Conservation (phyloP, 2,888 invertebrate species). For the Pammene aurita region DNA sequence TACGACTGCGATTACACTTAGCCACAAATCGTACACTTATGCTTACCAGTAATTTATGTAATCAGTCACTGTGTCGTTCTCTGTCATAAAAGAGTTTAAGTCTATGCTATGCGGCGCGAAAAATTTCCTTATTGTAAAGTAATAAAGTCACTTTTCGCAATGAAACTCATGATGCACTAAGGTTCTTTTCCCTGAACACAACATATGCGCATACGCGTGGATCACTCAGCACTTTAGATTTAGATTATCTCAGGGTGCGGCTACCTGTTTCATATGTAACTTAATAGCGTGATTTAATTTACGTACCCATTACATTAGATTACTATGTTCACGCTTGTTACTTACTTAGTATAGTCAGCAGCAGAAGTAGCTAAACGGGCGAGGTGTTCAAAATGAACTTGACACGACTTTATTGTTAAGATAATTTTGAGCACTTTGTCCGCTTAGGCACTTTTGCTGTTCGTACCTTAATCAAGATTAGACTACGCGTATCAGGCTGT, state of each 20-base stretch:
- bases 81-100: not conserved
- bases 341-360: not conserved
- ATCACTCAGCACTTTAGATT: constrained; percentile 15
- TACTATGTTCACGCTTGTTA: not conserved
- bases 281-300: constrained; percentile 9
- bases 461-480: no score
- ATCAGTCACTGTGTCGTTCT: not conserved
- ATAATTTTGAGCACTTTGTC: no score
- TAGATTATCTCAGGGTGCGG: constrained; percentile 31
- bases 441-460: no score
- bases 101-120: not conserved
- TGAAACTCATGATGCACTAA: not conserved
- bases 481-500: no score
- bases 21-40: constrained; percentile 23
- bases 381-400: no score
- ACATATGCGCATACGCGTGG: not conserved
- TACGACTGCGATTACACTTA: constrained; percentile 29
- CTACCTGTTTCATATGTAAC: constrained; percentile 16
- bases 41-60: constrained; percentile 33
- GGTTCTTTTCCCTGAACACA: not conserved
- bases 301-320: not conserved
- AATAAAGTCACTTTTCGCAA: not conserved
- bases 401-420: no score
- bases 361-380: no score
- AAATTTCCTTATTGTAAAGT: not conserved